phyloP scores from a whole-genome alignment of 2,888 invertebrate species.

The Chirona hameri region DNA sequence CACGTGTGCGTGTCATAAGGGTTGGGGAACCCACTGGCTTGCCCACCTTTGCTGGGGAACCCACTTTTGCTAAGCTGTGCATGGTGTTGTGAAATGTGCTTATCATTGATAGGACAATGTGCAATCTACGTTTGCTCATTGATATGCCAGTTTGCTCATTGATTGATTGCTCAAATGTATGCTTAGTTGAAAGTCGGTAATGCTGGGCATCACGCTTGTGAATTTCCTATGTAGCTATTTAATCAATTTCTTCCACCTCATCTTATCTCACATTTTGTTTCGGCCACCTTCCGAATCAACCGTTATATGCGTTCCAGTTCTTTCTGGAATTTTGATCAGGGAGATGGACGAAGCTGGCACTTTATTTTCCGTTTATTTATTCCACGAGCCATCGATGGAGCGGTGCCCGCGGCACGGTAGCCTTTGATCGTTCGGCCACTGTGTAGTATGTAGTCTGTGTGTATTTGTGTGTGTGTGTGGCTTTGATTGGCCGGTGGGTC shows the following conservation, averaged over 20 bases:
- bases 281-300: neutral
- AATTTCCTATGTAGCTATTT: no score
- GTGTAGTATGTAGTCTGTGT: neutral
- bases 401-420: neutral
- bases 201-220: no score
- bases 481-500: neutral
- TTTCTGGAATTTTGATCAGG: neutral
- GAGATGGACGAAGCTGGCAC: neutral
- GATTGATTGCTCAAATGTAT: no score
- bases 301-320: neutral
- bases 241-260: no score
- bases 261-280: no score
- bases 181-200: no score
- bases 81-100: no score
- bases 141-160: no score
- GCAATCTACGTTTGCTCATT: no score
- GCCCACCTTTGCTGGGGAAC: no score
- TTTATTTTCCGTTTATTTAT: neutral
- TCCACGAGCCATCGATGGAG: neutral
- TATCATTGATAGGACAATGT: no score
- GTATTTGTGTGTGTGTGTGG: neutral
- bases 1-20: neutral
- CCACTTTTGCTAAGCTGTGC: neutral
- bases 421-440: neutral
- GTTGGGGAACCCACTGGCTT: no score